Percentiles rank a stretch among this genome's conserved stretches.
Conservation (phyloP, 2,113 vertebrate species). For the Ginglymostoma cirratum region DNA sequence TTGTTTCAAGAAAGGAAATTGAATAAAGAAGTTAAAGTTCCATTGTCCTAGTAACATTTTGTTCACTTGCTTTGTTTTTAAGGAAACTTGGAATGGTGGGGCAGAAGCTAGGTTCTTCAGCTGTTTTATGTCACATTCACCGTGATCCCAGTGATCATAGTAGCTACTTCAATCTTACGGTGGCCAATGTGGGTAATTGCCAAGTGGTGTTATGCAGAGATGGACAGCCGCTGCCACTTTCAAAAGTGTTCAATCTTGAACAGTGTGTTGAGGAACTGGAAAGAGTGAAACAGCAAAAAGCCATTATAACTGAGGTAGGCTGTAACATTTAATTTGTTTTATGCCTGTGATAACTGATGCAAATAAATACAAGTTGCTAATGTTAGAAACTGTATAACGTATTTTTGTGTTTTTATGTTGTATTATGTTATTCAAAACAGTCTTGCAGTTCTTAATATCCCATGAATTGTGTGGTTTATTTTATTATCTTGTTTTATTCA, state of each 20-base stretch:
- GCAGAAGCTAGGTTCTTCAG: slow-evolving; percentile 89
- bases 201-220: slow-evolving; percentile 80
- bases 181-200: slow-evolving; percentile 89
- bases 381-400: not conserved
- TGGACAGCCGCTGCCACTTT: slow-evolving; percentile 74
- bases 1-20: not conserved
- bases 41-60: not conserved
- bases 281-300: slow-evolving; percentile 82
- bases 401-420: not conserved
- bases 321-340: not conserved
- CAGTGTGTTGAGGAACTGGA: slow-evolving; percentile 78
- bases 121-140: slow-evolving; percentile 83
- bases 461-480: not conserved
- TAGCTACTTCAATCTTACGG: slow-evolving; percentile 72
- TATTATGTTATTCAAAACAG: not conserved
- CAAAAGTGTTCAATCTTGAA: slow-evolving; percentile 82
- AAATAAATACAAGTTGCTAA: not conserved
- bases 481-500: not conserved
- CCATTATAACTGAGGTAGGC: slow-evolving; percentile 89
- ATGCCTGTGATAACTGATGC: not conserved
- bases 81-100: slow-evolving; percentile 93
- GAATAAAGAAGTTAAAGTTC: not conserved
- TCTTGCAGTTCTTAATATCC: not conserved
- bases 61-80: slow-evolving; percentile 41
- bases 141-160: slow-evolving; percentile 69